Base-by-base conservation (phyloP, 2,113 vertebrate species). In the Istiophorus platypterus region DNA sequence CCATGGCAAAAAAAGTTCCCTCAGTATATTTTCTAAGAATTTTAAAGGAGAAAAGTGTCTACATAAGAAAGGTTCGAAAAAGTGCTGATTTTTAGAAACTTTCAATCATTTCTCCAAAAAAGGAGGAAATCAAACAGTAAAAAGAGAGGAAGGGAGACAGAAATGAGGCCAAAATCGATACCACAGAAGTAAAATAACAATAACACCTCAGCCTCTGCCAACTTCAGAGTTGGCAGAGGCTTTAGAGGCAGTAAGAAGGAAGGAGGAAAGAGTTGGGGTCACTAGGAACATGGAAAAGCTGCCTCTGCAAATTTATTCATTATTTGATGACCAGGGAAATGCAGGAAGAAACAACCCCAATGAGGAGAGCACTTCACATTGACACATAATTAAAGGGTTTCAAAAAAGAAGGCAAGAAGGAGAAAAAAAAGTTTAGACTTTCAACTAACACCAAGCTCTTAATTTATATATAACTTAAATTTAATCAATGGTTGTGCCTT, bases 111-210 rank as follows among this genome's bases (percentile, higher is more conserved):
- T 84, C 29, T 57, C 63, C 20, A 74, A 68, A 0, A 65, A 17
- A 24, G 61, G 52, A 49, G 39, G 41, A 49, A 69, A 68, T 34
- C 14, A 34, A 9, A 51, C 22, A 49, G 20, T 63, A 41, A 68
- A 61, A 67, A 29, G 15, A 47, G 15, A 37, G 11, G 41, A 34
- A 37, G 29, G 22, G 17, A 37, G n/a, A 34, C 7, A 63, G 45
- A 71, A 29, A 62, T n/a, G 47, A 34, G 41, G 47, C 51, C 69
- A 74, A 49, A 81, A 76, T 76, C 79, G 22, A 85, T 76, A 78
- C 10, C 8, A 11, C 14, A 29, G 34, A 51, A 31, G 13, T 49
- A 17, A 18, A 74, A 69, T 45, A 59, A 72, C 41, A 61, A 14
- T 69, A 39, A n/a, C n/a, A n/a, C n/a, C n/a, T n/a, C 47, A n/a